These are phyloP conservation scores for Progne subis DNA, from an alignment of 2,113 vertebrate species.

Conservation along the genomic window DNA sequence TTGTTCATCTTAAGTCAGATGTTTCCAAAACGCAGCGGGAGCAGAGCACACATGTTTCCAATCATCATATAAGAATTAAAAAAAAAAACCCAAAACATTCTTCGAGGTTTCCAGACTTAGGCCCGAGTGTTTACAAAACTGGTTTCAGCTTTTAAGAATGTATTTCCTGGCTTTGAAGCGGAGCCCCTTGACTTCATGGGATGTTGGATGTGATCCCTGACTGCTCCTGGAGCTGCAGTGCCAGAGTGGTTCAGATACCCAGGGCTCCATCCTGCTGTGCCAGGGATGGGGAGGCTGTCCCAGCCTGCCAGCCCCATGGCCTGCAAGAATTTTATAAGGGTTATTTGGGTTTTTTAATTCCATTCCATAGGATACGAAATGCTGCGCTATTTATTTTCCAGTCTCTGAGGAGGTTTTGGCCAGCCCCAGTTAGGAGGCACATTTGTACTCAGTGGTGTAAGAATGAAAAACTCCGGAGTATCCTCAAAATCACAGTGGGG, in stretches of 20 bases:
- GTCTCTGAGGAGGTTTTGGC: neutral
- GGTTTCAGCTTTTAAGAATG: slow-evolving; percentile 53
- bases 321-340: neutral
- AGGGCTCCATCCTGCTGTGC: neutral
- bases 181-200: slow-evolving; percentile 13
- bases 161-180: slow-evolving; percentile 54
- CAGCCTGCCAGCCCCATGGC: neutral
- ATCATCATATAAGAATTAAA: slow-evolving; percentile 3
- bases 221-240: neutral
- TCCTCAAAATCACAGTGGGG: neutral
- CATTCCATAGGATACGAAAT: neutral
- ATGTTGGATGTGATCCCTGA: neutral
- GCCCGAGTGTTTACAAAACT: slow-evolving; percentile 54
- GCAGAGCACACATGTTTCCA: slow-evolving; percentile 21
- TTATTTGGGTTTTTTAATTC: neutral
- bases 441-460: neutral
- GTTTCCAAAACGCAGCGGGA: neutral
- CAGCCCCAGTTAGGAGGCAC: neutral
- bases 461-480: neutral
- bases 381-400: neutral
- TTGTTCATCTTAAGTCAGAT: neutral
- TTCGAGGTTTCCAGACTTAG: slow-evolving; percentile 52
- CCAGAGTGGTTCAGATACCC: fast-evolving
- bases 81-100: neutral
- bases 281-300: neutral